Base-by-base conservation (phyloP, 2,113 vertebrate genomes). In the Pseudois nayaur region DNA sequence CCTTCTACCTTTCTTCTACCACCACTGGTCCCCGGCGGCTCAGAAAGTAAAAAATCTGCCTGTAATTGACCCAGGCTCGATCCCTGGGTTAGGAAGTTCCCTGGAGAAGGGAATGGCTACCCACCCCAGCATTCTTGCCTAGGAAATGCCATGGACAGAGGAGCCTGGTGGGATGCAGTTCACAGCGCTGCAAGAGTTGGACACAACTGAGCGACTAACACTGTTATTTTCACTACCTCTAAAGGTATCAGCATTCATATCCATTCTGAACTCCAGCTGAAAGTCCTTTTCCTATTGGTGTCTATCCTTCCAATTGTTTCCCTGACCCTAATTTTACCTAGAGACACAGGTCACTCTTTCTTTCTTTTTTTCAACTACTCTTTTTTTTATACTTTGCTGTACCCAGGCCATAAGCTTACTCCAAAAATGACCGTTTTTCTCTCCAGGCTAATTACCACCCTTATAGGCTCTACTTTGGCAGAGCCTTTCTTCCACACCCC, bases 291-390 rank as follows among this genome's bases (percentile, higher is more conserved):
- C 17, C 25, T 64, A 27, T 2, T 76, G 19, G 3, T 4, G 12
- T 16, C 9, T 45, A 36, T 57, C 33, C 31, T 90, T 48, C 55
- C 15, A 27, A n/a, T 1, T 14, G 59, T 50, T 13, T 62, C 52
- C 43, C 36, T 43, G 19, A 64, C 52, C 62, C 13, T 17, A 33
- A 78, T 9, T 31, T 45, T 13, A 60, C 8, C 8, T 59, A 64
- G 5, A 87, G 17, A 45, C 0, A 25, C 0, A 59, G 5, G 16
- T 23, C n/a, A 48, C 3, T 11, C 13, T 17, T 12, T 12, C 29
- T 48, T 92, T 19, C 15, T 33, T 59, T 93, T 71, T 50, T 23
- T 36, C 43, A 52, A 40, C 31, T 76, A 62, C 31, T 62, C 9
- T 89, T 57, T 89, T 17, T 23, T 74, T 87, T 17, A 92, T 12